Evolutionary conservation across 2,113 vertebrate species (phyloP), one percentile per base, ranked within the genome.

Genomic region (Protobothrops mucrosquamatus): DNA sequence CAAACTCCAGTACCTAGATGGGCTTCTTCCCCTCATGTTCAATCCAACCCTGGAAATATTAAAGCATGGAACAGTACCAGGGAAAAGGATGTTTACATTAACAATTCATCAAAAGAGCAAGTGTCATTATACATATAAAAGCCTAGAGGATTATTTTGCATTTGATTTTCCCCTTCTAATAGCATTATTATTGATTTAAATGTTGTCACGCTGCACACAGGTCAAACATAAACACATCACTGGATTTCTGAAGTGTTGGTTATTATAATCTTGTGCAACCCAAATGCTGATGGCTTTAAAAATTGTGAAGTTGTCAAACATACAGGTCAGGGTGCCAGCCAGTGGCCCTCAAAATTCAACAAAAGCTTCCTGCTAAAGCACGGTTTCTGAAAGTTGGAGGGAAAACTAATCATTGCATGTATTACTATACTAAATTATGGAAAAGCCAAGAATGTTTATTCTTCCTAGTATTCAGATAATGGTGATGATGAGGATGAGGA

Each of bases 141-240:
- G 97, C 96, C 95, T 87, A 92, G 97, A 97, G 97, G 98, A 97
- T 97, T 97, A 97, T 97, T 98, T 97, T 97, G 97, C 97, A 97
- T 99, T 98, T 98, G 97, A 98, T 98, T 98, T 92, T 98, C 97
- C 97, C 97, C 97, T 97, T 97, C 97, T 98, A 97, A 98, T 98
- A 98, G 97, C 96, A 95, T 96, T 97, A 97, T 94, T 98, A 98
- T 98, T 97, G 98, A 99, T 98, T 98, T 97, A 95, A 95, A 97
- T 98, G 98, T 97, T 97, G 96, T 97, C 95, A 34, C 92, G 95
- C 95, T 97, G 94, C 92, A 96, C 89, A 95, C 74, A 61, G 86
- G 56, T 96, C 96, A 98, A 97, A 98, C 97, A 98, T 96, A 98
- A 43, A 98, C 98, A 98, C 96, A 98, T 97, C 96, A 95, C 9